phyloP scores from a whole-genome alignment of 2,113 vertebrate genomes.

The Hassar affinis region DNA sequence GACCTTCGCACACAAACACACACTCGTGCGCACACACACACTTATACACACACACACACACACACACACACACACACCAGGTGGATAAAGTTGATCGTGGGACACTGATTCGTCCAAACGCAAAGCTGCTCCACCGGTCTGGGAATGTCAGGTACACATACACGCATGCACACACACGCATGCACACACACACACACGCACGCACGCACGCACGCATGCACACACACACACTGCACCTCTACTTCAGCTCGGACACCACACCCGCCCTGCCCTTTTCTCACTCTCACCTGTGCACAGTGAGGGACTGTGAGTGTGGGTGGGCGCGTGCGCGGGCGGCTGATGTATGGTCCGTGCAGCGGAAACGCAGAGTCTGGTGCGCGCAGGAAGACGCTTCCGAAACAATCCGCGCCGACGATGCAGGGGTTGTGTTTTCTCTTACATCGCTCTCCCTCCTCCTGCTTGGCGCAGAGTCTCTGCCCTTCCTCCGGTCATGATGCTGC shows the following conservation, averaged over 20 bases:
- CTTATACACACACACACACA: too few species aligned
- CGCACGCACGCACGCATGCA: neutral
- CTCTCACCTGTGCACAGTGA: constrained; percentile 42
- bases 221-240: neutral
- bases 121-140: constrained; percentile 63
- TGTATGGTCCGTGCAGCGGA: neutral
- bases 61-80: neutral
- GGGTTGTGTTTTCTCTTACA: neutral
- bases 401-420: neutral
- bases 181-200: neutral
- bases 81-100: constrained; percentile 45
- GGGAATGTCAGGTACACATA: constrained; percentile 22
- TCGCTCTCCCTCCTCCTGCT: neutral
- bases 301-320: constrained; percentile 9
- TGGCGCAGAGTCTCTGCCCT: constrained; percentile 39
- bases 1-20: too few species aligned
- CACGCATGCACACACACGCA: neutral
- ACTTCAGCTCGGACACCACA: constrained; percentile 52
- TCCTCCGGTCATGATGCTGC: constrained; percentile 29
- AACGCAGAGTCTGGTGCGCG: neutral
- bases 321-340: neutral
- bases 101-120: constrained; percentile 59
- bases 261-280: constrained; percentile 55
- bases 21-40: too few species aligned
- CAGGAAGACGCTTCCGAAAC: neutral